Evolutionary conservation across 1,140 invertebrate genomes (phyloP), one percentile per base, ranked within the genome.

Genomic region (Sitodiplosis mosellana): DNA sequence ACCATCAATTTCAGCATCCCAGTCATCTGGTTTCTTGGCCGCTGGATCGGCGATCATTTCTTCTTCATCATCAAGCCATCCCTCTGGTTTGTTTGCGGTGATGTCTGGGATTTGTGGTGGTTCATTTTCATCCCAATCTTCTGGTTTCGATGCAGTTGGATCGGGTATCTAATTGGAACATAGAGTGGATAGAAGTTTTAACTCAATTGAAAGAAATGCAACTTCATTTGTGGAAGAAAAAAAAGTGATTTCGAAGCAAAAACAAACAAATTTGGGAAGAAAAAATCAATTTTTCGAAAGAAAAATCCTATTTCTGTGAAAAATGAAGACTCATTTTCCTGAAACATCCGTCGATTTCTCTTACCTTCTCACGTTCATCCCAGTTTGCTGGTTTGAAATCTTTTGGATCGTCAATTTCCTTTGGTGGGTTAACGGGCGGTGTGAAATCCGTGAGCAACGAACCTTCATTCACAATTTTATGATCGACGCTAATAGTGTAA

Each of bases 1-100:
- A 1, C 95, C 95, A 70, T 99, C 95, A 81, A 98, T 98, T 53
- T 95, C 90, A 43, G 84, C 77, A 68, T 99, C 94, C 94, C 94
- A 98, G 64, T 98, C 93, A 1, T 76, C 75, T 0, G 93, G 94
- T 69, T 91, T 93, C 33, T 75, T 67, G 8, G 91, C 85, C 40
- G 80, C 76, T 0, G 87, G 80, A 69, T 97, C 92, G 11, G 89
- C 78, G 50, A 97, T 83, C 62, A 84, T 81, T 41, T 80, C 74
- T 1, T 83, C 78, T 66, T 97, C 94, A 58, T 95, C 78, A 53
- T 96, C 92, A 10, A 96, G 71, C 95, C 95, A 99, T 47, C 85
- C 89, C 22, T 78, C 77, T 3, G 95, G 95, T 66, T 88, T 93
- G 1, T 73, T 65, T 6, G 94, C 90, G 56, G 75, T 77, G 41